Percentiles rank a stretch among this genome's conserved stretches.
Evolutionary conservation across 92 coral and sea anemone species (phyloP).

Genomic region (Pocillopora meandrina): DNA sequence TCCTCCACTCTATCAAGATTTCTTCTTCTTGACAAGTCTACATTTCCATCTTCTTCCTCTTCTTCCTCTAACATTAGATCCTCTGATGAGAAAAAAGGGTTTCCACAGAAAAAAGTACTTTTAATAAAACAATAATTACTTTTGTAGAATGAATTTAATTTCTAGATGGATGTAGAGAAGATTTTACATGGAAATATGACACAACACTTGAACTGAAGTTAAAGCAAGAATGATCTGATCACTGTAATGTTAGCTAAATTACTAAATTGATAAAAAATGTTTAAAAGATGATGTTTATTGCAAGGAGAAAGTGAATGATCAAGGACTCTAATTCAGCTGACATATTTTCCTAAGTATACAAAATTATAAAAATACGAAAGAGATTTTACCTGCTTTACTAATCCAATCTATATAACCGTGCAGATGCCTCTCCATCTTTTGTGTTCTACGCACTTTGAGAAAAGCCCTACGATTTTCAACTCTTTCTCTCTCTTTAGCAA

Average conservation of each 20-base stretch:
- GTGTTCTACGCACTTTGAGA: conserved; percentile 96
- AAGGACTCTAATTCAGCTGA: too few species aligned
- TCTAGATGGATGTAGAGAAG: too few species aligned
- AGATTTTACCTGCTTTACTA: conserved; percentile 84
- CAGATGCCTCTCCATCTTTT: conserved; percentile 94
- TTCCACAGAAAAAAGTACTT: not conserved
- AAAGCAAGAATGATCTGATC: too few species aligned
- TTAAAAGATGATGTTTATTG: too few species aligned
- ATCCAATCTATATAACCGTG: conserved; percentile 98
- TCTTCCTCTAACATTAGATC: conserved; percentile 93
- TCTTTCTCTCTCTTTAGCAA: conserved; percentile 99
- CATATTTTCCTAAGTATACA: too few species aligned
- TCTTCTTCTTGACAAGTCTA: conserved; percentile 67
- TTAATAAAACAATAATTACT: not conserved
- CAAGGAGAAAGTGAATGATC: too few species aligned
- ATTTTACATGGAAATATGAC: too few species aligned
- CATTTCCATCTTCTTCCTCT: conserved; percentile 85
- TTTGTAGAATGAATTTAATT: too few species aligned
- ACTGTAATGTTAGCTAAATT: too few species aligned
- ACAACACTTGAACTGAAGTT: too few species aligned
- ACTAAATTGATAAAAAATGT: too few species aligned
- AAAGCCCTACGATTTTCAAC: conserved; percentile 98
- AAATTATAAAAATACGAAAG: too few species aligned
- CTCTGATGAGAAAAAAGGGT: conserved; percentile 51
- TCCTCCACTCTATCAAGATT: conserved; percentile 90